A percentile compares a stretch with the other conserved stretches of the same genome.
Conservation (phyloP, 2,888 invertebrate genomes). For the Suillia variegata region DNA sequence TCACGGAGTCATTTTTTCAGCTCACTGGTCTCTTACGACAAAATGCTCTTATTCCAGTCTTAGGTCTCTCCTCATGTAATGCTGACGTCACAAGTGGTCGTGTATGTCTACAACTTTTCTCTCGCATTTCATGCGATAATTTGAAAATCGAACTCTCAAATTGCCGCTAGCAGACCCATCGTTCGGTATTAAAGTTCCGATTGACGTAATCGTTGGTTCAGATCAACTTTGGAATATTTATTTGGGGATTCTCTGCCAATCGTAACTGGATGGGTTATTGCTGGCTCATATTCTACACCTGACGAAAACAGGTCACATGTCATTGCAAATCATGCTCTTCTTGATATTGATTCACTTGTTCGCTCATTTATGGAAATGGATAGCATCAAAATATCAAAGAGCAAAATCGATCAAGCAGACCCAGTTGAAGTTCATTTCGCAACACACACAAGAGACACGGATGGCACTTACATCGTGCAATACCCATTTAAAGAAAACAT, state of each 20-base stretch:
- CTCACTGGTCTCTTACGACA: slow-evolving; percentile 1
- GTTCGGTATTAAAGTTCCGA: slow-evolving; percentile 21
- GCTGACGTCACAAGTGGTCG: slow-evolving; percentile 17
- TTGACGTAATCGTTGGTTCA: slow-evolving; percentile 26
- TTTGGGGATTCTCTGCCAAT: slow-evolving; percentile 21
- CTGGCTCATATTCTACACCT: slow-evolving; percentile 10
- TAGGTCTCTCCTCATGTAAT: slow-evolving; percentile 13
- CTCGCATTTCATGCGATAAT: neutral
- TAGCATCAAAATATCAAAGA: neutral
- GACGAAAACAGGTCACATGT: neutral
- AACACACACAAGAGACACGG: slow-evolving; percentile 13
- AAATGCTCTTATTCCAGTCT: slow-evolving; percentile 11
- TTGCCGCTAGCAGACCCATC: slow-evolving; percentile 24
- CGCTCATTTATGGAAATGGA: slow-evolving; percentile 22
- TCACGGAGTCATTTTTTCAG: slow-evolving; percentile 19
- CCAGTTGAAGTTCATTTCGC: slow-evolving; percentile 22
- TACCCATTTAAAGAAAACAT: slow-evolving; percentile 21
- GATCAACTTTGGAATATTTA: slow-evolving; percentile 23
- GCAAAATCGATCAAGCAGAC: slow-evolving; percentile 11
- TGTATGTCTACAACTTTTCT: slow-evolving; percentile 10
- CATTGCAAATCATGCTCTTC: slow-evolving; percentile 11
- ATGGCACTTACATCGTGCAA: slow-evolving; percentile 24
- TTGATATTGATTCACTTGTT: slow-evolving; percentile 15
- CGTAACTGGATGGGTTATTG: slow-evolving; percentile 26
- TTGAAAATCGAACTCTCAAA: slow-evolving; percentile 12